These are phyloP conservation scores for Uloborus diversus DNA, from an alignment of 1,140 invertebrate genomes.

Conservation along the genomic window DNA sequence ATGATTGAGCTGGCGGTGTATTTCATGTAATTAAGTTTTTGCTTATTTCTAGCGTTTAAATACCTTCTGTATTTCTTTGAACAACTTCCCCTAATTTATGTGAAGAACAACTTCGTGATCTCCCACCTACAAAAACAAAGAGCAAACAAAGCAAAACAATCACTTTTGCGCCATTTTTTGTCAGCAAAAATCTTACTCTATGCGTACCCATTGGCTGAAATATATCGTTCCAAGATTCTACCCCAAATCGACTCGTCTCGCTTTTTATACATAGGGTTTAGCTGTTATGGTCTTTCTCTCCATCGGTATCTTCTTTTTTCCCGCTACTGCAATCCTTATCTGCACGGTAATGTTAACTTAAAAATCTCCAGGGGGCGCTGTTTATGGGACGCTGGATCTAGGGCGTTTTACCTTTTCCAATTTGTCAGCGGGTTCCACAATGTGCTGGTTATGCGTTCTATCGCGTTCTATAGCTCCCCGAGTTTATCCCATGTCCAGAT, in stretches of 20 bases:
- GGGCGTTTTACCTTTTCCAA: conserved; percentile 28
- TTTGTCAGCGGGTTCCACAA: conserved; percentile 38
- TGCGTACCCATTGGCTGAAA: conserved; percentile 9
- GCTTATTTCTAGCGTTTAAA: too few species aligned
- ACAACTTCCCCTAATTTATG: too few species aligned
- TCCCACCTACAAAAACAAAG: neutral
- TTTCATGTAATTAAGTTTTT: too few species aligned
- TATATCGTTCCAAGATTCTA: conserved; percentile 18
- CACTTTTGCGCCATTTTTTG: neutral
- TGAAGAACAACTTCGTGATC: too few species aligned
- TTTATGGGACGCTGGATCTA: conserved; percentile 35
- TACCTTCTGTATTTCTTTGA: too few species aligned
- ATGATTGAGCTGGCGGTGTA: too few species aligned
- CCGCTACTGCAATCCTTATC: conserved; percentile 11
- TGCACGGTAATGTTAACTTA: conserved; percentile 34
- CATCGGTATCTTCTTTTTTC: neutral
- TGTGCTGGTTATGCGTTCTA: conserved; percentile 44
- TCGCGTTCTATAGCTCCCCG: neutral
- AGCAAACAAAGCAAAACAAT: neutral
- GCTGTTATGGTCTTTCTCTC: neutral
- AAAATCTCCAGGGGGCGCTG: conserved; percentile 24
- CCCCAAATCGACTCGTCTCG: neutral
- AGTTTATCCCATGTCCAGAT: conserved; percentile 40
- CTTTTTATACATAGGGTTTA: neutral
- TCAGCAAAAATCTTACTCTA: conserved; percentile 7